A percentile compares a stretch with the other conserved stretches of the same genome.
These are phyloP conservation scores for Ptyas mucosa DNA, from an alignment of 2,113 vertebrate genomes.

Conservation along the genomic window DNA sequence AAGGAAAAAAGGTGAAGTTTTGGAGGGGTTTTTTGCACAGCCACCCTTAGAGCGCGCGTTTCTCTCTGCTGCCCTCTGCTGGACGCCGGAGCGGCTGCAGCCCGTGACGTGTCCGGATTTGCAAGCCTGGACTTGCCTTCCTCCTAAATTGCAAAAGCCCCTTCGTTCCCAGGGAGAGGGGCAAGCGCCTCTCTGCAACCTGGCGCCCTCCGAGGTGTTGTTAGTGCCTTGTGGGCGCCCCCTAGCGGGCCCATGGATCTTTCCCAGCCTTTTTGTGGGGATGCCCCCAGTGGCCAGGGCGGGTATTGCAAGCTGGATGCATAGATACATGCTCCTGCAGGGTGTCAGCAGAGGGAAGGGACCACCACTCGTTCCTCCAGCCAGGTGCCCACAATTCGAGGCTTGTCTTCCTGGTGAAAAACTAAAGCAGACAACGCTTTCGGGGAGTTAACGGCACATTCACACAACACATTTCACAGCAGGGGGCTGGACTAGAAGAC, in stretches of 20 bases:
- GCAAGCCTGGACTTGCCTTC: not conserved
- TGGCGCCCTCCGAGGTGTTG: not conserved
- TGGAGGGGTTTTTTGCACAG: too few species aligned
- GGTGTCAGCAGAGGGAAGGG: not conserved
- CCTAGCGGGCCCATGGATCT: too few species aligned
- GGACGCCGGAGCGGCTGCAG: not conserved
- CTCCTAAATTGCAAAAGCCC: not conserved
- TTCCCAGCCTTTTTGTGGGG: not conserved
- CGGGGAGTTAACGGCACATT: too few species aligned
- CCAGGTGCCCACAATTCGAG: too few species aligned
- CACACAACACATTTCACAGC: too few species aligned
- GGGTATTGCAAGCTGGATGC: not conserved
- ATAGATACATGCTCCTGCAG: too few species aligned
- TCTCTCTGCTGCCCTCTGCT: not conserved
- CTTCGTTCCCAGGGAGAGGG: too few species aligned
- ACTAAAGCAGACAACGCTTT: too few species aligned
- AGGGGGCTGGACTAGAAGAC: too few species aligned
- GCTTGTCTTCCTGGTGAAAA: too few species aligned
- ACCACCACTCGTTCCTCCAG: not conserved
- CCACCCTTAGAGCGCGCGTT: not conserved
- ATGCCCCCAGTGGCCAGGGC: not conserved
- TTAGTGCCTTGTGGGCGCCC: too few species aligned
- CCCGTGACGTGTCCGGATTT: not conserved
- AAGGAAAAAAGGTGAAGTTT: too few species aligned
- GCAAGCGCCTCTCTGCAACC: not conserved